phyloP scores from a whole-genome alignment of 35 echinoderm and acorn worm species.

The Patiria miniata region DNA sequence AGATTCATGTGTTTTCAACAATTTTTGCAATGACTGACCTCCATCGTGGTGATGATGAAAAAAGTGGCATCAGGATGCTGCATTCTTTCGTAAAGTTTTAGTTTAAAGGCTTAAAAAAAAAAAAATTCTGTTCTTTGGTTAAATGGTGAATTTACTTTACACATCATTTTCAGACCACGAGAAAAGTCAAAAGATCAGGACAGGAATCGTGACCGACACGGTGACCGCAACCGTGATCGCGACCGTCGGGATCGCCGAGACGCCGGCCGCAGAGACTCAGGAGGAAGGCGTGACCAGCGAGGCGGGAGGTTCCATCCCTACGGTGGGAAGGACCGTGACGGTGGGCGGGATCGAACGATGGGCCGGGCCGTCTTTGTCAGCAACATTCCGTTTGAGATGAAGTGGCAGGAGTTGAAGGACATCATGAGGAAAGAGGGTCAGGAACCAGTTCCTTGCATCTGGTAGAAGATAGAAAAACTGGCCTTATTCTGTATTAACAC shows the following conservation, averaged over 20 bases:
- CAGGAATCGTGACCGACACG: neutral
- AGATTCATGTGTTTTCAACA: too few relatives aligned
- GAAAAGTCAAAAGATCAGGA: conserved; percentile 21
- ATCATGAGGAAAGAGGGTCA: conserved; percentile 75
- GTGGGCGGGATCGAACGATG: conserved; percentile 28
- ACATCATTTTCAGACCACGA: conserved; percentile 2
- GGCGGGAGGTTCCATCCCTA: conserved; percentile 42
- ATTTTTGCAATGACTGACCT: too few relatives aligned
- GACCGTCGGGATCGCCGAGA: conserved; percentile 29
- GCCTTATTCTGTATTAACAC: neutral
- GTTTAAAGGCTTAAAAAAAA: too few relatives aligned
- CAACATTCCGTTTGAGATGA: conserved; percentile 91
- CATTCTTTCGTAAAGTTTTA: too few relatives aligned
- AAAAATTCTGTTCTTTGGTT: too few relatives aligned
- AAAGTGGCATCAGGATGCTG: too few relatives aligned
- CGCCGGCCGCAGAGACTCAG: conserved; percentile 23
- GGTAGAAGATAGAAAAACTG: neutral
- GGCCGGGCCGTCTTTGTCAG: conserved; percentile 90
- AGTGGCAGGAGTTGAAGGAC: conserved; percentile 88
- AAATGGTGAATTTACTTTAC: too few relatives aligned
- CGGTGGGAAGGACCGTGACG: conserved; percentile 4
- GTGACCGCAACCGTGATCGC: conserved; percentile 25
- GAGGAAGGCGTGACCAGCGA: conserved; percentile 22
- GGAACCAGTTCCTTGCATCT: neutral
- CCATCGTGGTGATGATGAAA: too few relatives aligned